Evolutionary conservation across 2,888 invertebrate species (phyloP).

Genomic region (Andrena bucephala): DNA sequence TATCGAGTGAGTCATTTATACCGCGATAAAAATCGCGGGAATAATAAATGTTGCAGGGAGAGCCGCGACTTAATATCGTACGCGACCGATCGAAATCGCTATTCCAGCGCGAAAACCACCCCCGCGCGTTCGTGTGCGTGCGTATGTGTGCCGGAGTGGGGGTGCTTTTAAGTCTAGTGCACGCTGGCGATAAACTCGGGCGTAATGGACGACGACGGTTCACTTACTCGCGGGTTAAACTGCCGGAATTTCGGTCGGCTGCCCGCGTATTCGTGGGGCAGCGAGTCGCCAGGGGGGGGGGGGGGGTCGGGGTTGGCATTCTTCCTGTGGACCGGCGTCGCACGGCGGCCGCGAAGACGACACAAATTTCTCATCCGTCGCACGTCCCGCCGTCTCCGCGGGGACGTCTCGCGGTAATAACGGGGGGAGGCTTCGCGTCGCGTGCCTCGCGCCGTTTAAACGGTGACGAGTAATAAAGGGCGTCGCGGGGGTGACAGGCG

Average conservation of each 20-base stretch:
- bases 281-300: neutral
- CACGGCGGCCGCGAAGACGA: slow-evolving; percentile 11
- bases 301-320: no score
- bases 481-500: slow-evolving; percentile 48
- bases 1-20: slow-evolving; percentile 66
- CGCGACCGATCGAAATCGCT: slow-evolving; percentile 23
- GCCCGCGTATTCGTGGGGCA: neutral
- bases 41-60: slow-evolving; percentile 43
- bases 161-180: neutral
- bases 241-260: neutral
- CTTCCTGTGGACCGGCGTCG: slow-evolving; percentile 1
- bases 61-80: slow-evolving; percentile 11
- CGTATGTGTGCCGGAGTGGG: no score
- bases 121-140: no score
- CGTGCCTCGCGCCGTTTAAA: slow-evolving; percentile 65
- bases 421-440: slow-evolving; percentile 41
- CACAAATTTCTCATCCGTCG: slow-evolving; percentile 61
- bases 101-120: neutral
- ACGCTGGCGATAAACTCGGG: neutral
- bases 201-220: neutral
- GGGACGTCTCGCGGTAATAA: slow-evolving; percentile 59
- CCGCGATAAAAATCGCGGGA: slow-evolving; percentile 61
- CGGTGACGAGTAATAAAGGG: slow-evolving; percentile 63
- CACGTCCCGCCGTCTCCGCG: slow-evolving; percentile 43
- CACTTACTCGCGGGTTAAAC: neutral